Evolutionary conservation across 2,888 invertebrate species (phyloP).

Genomic region (Drosophila prostipennis): DNA sequence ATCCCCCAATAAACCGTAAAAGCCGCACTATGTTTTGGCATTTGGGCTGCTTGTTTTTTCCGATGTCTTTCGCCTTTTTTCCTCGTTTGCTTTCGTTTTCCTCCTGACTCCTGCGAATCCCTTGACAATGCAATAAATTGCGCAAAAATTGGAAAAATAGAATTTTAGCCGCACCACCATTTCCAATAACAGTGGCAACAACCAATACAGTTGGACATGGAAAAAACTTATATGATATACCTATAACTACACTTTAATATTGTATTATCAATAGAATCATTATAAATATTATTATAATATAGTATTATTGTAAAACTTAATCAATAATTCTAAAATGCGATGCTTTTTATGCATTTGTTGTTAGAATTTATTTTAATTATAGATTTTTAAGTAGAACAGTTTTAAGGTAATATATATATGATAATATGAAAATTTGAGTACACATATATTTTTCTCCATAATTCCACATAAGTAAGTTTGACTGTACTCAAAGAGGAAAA

Average conservation of each 20-base stretch:
- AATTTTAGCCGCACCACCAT: constrained; percentile 77
- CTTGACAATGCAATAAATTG: constrained; percentile 81
- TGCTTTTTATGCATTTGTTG: no score
- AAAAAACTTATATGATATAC: background rate
- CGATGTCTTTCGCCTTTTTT: constrained; percentile 60
- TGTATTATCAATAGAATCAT: no score
- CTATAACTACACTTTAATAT: no score
- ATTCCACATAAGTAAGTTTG: background rate
- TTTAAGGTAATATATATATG: no score
- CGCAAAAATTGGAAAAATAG: constrained; percentile 81
- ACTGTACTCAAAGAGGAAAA: constrained; percentile 31
- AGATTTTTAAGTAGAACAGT: no score
- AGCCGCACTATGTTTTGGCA: constrained; percentile 75
- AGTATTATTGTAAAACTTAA: no score
- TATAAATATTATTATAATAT: no score
- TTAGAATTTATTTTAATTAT: no score
- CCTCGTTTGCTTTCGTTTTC: constrained; percentile 33
- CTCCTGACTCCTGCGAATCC: constrained; percentile 58
- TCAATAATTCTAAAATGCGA: no score
- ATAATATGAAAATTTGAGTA: no score
- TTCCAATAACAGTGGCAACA: constrained; percentile 65
- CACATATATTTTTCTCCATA: background rate
- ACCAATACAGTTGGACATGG: constrained; percentile 18
- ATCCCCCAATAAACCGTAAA: constrained; percentile 48
- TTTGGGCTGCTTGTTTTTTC: constrained; percentile 75